Percentiles rank a stretch among this genome's conserved stretches.
Evolutionary conservation across 2,797 vertebrate genomes (phyloP).

Genomic region (Crypturellus tataupa): DNA sequence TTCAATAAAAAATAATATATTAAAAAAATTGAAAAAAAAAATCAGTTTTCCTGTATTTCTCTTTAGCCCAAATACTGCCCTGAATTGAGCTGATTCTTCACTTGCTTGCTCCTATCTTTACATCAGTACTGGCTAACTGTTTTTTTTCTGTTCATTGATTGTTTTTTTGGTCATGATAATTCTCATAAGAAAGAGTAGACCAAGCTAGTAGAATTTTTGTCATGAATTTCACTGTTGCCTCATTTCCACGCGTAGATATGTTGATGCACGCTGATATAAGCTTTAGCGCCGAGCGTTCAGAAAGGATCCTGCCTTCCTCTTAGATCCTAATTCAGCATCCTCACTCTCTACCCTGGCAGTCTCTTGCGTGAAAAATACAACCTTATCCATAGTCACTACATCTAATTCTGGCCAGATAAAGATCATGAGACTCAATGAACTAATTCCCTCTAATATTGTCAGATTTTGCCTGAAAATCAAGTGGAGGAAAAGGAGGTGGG

Average conservation of each 20-base stretch:
- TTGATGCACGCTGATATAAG: not conserved
- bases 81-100: not conserved
- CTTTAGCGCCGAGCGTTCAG: not conserved
- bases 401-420: not conserved
- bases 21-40: not conserved
- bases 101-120: not conserved
- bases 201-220: not conserved
- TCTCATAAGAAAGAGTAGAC: not conserved
- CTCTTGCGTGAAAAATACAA: not conserved
- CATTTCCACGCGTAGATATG: not conserved
- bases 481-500: not conserved
- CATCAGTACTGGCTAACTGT: not conserved
- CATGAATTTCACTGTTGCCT: not conserved
- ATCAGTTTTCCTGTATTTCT: not conserved
- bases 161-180: not conserved
- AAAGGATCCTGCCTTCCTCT: not conserved
- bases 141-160: no score
- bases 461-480: not conserved
- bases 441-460: not conserved
- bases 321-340: not conserved
- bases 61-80: not conserved
- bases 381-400: fast-evolving
- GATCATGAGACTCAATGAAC: not conserved
- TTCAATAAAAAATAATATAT: not conserved
- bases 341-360: not conserved